These are phyloP conservation scores for Corythornis madagascariensis DNA, from an alignment of 2,113 vertebrate genomes.

Conservation along the genomic window DNA sequence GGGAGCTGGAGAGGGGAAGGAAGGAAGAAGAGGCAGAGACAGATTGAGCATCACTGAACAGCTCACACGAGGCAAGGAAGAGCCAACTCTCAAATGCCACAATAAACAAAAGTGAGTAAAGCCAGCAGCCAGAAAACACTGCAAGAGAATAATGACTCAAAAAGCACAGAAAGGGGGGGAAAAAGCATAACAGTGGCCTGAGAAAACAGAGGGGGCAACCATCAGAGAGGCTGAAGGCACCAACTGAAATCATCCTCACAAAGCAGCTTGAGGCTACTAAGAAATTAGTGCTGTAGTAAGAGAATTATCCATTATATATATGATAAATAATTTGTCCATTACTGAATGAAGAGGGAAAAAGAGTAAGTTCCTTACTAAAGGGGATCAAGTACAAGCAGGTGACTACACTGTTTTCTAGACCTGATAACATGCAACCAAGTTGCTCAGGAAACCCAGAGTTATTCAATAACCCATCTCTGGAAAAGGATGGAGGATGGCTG, in stretches of 20 bases:
- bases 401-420: background rate
- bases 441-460: background rate
- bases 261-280: background rate
- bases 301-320: background rate
- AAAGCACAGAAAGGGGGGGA: background rate
- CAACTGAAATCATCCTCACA: background rate
- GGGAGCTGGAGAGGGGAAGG: background rate
- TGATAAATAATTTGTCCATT: background rate
- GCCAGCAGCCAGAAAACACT: background rate
- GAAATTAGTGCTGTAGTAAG: background rate
- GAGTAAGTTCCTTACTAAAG: background rate
- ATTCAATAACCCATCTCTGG: background rate
- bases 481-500: background rate
- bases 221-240: background rate
- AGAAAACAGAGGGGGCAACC: background rate
- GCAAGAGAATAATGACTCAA: background rate
- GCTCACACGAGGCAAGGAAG: background rate
- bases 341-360: background rate
- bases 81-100: conserved; percentile 27
- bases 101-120: conserved; percentile 28
- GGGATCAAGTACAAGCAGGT: background rate
- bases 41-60: background rate
- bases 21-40: background rate
- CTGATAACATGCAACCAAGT: background rate
- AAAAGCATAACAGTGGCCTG: background rate